phyloP scores from a whole-genome alignment of 2,113 vertebrate species.

The Neogobius melanostomus region DNA sequence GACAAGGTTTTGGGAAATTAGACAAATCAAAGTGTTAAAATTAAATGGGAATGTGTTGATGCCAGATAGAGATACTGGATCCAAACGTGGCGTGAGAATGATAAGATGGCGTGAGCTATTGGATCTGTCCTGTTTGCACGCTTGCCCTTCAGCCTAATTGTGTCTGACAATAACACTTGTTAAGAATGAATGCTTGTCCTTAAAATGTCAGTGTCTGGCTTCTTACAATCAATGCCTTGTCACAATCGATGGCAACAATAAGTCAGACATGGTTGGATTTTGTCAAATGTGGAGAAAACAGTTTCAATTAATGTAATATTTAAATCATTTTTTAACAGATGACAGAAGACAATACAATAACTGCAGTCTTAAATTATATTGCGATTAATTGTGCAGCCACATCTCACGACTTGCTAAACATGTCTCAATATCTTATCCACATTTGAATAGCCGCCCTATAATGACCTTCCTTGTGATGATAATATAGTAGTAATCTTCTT shows the following conservation, averaged over 20 bases:
- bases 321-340: too few species aligned
- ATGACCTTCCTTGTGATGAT: slow-evolving; percentile 20
- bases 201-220: not conserved
- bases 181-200: slow-evolving; percentile 16
- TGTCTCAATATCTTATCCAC: not conserved
- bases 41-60: slow-evolving; percentile 5
- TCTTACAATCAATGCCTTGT: not conserved
- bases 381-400: not conserved
- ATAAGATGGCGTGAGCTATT: slow-evolving; percentile 16
- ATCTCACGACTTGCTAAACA: not conserved
- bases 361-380: not conserved
- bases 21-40: slow-evolving; percentile 43
- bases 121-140: slow-evolving; percentile 17
- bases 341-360: too few species aligned
- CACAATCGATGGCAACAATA: not conserved
- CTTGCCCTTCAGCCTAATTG: slow-evolving; percentile 19
- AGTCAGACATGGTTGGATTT: not conserved
- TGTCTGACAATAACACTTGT: slow-evolving; percentile 1
- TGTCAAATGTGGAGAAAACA: too few species aligned
- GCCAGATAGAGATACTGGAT: slow-evolving; percentile 4
- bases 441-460: slow-evolving; percentile 1
- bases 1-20: slow-evolving; percentile 46
- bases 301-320: too few species aligned
- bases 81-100: slow-evolving; percentile 47
- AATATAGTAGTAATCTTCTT: not conserved